Evolutionary conservation across 2,113 vertebrate genomes (phyloP).

Genomic region (Pelecanus crispus): DNA sequence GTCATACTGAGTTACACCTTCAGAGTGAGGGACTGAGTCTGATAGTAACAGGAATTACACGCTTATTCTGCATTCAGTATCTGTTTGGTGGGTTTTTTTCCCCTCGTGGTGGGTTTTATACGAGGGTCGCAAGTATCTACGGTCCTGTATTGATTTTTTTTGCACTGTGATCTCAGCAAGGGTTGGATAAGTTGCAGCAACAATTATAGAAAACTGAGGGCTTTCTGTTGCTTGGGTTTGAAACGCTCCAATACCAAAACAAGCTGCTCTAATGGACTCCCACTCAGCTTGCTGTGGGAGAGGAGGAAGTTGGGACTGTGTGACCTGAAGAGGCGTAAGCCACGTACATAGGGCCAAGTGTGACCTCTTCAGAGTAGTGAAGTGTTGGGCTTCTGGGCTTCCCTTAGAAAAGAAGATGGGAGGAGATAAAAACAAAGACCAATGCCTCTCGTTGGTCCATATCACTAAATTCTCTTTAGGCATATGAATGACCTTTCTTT

Average conservation of each 20-base stretch:
- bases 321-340: not conserved
- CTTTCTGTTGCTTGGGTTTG: not conserved
- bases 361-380: not conserved
- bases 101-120: not conserved
- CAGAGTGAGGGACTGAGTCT: not conserved
- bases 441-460: not conserved
- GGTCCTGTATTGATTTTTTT: not conserved
- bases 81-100: accelerated
- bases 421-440: not conserved
- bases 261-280: not conserved
- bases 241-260: not conserved
- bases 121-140: not conserved
- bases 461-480: not conserved
- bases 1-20: not conserved
- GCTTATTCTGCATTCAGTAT: not conserved
- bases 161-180: not conserved
- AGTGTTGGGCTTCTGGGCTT: not conserved
- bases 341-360: not conserved
- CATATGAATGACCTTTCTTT: not conserved
- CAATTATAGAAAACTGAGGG: not conserved
- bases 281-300: not conserved
- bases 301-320: not conserved
- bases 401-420: not conserved
- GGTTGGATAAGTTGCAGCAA: not conserved
- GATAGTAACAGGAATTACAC: not conserved